phyloP scores from a whole-genome alignment of 2,888 invertebrate genomes.

The Rhamnusium bicolor region DNA sequence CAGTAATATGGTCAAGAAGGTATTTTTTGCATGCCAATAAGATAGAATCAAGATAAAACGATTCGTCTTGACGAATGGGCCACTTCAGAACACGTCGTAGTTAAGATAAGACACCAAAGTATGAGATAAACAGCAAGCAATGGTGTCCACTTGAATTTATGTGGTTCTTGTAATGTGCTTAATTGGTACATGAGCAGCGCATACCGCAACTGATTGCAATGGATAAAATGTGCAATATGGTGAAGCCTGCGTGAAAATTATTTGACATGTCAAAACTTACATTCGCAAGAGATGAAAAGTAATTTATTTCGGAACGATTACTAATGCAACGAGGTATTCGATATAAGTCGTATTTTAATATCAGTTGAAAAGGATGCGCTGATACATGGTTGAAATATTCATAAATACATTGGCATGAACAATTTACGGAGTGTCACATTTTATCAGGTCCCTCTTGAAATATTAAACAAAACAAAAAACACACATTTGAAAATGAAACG shows the following conservation, averaged over 20 bases:
- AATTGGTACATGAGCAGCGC: conserved; percentile 57
- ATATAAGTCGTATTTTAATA: neutral
- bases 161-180: conserved; percentile 50
- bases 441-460: neutral
- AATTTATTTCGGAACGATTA: conserved; percentile 12
- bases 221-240: conserved; percentile 44
- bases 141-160: conserved; percentile 54
- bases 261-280: conserved; percentile 9
- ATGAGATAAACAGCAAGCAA: conserved; percentile 40
- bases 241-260: conserved; percentile 1
- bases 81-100: conserved; percentile 43
- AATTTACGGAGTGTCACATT: neutral
- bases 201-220: conserved; percentile 48
- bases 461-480: neutral
- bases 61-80: conserved; percentile 45
- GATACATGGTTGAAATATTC: neutral
- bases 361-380: neutral
- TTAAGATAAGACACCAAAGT: conserved; percentile 39
- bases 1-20: conserved; percentile 22
- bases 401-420: neutral
- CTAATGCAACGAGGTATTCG: neutral
- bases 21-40: conserved; percentile 48
- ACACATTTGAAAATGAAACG: no score
- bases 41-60: conserved; percentile 37
- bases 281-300: neutral